Base-by-base conservation (phyloP, 2,888 invertebrate genomes). In the Tillus elongatus region DNA sequence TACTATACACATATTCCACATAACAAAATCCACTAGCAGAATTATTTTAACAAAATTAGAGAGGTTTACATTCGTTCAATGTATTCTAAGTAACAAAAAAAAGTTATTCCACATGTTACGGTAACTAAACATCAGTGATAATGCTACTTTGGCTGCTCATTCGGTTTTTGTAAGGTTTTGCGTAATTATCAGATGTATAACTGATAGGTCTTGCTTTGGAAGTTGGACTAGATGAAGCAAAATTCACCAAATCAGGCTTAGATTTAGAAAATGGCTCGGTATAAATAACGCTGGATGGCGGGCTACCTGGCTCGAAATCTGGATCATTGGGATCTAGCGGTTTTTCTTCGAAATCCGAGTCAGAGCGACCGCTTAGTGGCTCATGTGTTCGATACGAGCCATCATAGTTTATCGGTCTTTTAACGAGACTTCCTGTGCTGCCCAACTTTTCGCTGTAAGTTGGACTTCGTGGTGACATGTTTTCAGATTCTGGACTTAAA, bases 351-450 rank as follows among this genome's bases (percentile, higher is more conserved):
- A 88, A 88, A 42, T 84, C 83, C 50, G 79, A 73, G 43, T 79
- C 72, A 27, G 89, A 86, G 55, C 78, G 75, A 36, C 71, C 71
- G 41, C 67, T 64, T 47, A 90, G 65, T 35, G 90, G 90, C 67
- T 91, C 90, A 58, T 87, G 72, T 6, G 90, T 91, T 48, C 80
- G 74, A 63, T 91, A 91, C 35, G 79, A 78, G 63, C 76, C 80
- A 58, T 90, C 89, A 61, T 88, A 90, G 49, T 72, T 77, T 48
- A 81, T 72, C 50, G 78, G 74, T 61, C 81, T 82, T 66, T 77
- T 80, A 1, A 47, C 26, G 11, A 34, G 43, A 13, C 42, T 42
- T 28, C 51, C 47, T 6, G 32, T 32, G 32, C 13, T 13, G 4
- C 32, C 32, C 12, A 13, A 32, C 4, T 32, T 29, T 9, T 29